A percentile compares a stretch with the other conserved stretches of the same genome.
These are phyloP conservation scores for Tympanuchus pallidicinctus DNA, from an alignment of 2,113 vertebrate genomes.

Conservation along the genomic window DNA sequence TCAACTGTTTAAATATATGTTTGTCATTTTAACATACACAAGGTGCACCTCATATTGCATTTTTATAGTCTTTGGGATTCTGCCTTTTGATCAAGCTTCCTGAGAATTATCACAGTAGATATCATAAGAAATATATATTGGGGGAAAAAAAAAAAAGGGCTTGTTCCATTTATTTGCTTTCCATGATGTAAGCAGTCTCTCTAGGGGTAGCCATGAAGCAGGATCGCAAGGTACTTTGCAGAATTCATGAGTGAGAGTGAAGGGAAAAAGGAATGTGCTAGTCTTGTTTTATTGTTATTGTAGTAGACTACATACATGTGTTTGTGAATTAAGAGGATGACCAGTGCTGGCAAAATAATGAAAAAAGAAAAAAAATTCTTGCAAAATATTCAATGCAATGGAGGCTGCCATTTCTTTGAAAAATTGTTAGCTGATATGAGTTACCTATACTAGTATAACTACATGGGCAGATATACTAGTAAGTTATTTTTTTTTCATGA, in stretches of 20 bases:
- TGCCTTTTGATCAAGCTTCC: not conserved
- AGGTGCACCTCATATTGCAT: not conserved
- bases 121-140: not conserved
- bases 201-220: not conserved
- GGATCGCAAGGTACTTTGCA: not conserved
- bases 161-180: not conserved
- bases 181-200: not conserved
- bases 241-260: not conserved
- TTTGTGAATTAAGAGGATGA: not conserved
- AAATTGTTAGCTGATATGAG: not conserved
- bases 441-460: not conserved
- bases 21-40: not conserved
- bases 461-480: not conserved
- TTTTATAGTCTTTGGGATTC: not conserved
- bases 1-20: not conserved
- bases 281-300: not conserved
- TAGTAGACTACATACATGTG: not conserved
- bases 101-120: not conserved
- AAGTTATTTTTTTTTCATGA: not conserved
- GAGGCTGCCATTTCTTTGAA: not conserved
- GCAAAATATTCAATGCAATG: not conserved
- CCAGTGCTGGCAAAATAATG: not conserved
- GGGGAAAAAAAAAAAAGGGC: not conserved
- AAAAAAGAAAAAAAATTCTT: not conserved
- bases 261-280: not conserved